A percentile compares a stretch with the other conserved stretches of the same genome.
Evolutionary conservation across 1,140 invertebrate genomes (phyloP).

Genomic region (Papilio machaon): DNA sequence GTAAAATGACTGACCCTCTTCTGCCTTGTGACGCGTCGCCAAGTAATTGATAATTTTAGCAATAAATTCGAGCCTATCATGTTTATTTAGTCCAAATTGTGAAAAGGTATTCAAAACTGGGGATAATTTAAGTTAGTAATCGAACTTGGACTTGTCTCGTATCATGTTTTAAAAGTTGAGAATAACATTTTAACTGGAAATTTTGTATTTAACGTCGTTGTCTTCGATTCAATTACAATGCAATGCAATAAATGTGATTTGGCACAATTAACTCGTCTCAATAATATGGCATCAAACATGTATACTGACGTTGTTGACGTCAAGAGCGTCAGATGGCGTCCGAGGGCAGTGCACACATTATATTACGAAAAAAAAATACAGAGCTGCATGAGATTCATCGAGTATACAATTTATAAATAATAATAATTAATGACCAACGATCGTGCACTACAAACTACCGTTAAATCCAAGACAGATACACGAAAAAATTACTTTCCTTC

Average conservation of each 20-base stretch:
- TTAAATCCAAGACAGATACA: constrained; percentile 62
- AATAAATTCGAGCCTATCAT: neutral
- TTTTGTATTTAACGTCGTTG: too few species aligned
- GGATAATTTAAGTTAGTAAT: neutral
- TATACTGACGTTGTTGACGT: constrained; percentile 53
- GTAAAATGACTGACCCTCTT: constrained; percentile 57
- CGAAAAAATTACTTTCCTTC: constrained; percentile 51
- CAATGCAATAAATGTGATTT: constrained; percentile 42
- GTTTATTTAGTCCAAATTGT: neutral
- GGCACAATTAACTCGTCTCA: constrained; percentile 55
- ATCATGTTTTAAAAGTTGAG: too few species aligned
- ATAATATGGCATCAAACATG: constrained; percentile 62
- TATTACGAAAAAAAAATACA: constrained; percentile 60
- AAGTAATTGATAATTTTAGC: constrained; percentile 31
- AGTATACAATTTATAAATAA: constrained; percentile 60
- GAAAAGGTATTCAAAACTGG: neutral
- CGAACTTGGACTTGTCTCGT: too few species aligned
- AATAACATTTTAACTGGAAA: too few species aligned
- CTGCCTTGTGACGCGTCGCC: constrained; percentile 49
- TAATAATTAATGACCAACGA: constrained; percentile 57
- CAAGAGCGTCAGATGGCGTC: constrained; percentile 49
- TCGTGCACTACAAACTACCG: constrained; percentile 67
- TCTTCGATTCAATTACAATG: neutral
- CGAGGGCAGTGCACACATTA: constrained; percentile 39
- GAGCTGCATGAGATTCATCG: constrained; percentile 69